Conservation (phyloP, 2,113 vertebrate genomes). For the Malurus alboscapulatus region DNA sequence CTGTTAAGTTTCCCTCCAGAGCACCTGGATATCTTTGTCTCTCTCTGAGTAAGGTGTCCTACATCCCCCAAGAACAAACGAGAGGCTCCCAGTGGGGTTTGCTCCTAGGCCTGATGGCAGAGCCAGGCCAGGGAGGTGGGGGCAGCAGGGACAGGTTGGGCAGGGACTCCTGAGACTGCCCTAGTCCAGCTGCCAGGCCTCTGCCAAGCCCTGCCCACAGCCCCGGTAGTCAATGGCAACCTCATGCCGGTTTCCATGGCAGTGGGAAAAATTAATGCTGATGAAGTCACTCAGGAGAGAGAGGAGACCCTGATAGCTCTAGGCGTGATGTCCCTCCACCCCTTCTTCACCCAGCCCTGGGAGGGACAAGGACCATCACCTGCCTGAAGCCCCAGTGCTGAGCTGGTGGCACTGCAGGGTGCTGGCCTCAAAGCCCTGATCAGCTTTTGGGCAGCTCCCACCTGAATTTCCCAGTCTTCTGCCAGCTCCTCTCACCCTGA, state of each 20-base stretch:
- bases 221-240: constrained; percentile 31
- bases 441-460: not conserved
- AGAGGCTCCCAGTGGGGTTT: not conserved
- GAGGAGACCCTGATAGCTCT: not conserved
- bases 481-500: not conserved
- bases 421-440: not conserved
- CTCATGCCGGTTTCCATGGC: constrained; percentile 21
- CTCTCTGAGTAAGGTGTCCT: not conserved
- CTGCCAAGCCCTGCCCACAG: not conserved
- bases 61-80: not conserved
- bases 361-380: not conserved
- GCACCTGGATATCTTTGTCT: not conserved
- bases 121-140: not conserved
- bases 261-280: constrained; percentile 20
- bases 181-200: not conserved
- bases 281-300: not conserved
- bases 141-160: not conserved
- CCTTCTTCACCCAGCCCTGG: accelerated
- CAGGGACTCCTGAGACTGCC: not conserved
- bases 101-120: not conserved
- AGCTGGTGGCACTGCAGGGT: accelerated
- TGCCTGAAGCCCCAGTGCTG: not conserved
- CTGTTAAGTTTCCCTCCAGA: not conserved
- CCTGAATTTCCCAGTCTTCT: not conserved
- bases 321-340: not conserved